phyloP scores from a whole-genome alignment of 2,113 vertebrate species.

The Notechis scutatus region DNA sequence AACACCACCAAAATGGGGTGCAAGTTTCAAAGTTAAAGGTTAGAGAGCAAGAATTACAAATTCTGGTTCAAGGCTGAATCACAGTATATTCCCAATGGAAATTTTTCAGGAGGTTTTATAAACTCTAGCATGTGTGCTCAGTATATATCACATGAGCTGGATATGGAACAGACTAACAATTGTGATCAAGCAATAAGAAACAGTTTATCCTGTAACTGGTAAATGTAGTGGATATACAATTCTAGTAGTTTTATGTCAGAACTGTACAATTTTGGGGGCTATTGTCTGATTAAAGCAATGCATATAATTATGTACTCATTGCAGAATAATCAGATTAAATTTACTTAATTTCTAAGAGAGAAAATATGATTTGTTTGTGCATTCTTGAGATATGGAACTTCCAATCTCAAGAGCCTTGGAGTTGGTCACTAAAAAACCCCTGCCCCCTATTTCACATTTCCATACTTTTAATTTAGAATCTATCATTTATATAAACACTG shows the following conservation, averaged over 20 bases:
- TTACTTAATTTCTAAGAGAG: not conserved
- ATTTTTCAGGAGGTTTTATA: constrained; percentile 20
- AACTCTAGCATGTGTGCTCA: constrained; percentile 13
- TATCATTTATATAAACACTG: not conserved
- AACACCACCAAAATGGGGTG: constrained; percentile 36
- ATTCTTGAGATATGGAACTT: not conserved
- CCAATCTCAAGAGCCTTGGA: not conserved
- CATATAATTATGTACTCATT: constrained; percentile 1
- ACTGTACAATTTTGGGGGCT: accelerated
- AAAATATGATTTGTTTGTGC: not conserved
- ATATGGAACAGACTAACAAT: not conserved
- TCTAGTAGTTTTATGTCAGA: not conserved
- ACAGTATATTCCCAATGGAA: constrained; percentile 17
- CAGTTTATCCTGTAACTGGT: not conserved
- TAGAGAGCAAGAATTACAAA: constrained; percentile 38
- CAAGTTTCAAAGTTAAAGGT: constrained; percentile 58
- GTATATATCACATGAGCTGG: not conserved
- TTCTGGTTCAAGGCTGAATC: constrained; percentile 27
- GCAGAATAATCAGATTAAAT: not conserved
- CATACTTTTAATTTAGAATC: not conserved
- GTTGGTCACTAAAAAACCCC: not conserved
- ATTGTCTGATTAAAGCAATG: not conserved
- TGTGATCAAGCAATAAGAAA: not conserved
- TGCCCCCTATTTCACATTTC: not conserved
- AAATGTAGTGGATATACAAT: not conserved